Evolutionary conservation across 2,888 invertebrate species (phyloP), one percentile per base, ranked within the genome.

Genomic region (Eupithecia tripunctaria): DNA sequence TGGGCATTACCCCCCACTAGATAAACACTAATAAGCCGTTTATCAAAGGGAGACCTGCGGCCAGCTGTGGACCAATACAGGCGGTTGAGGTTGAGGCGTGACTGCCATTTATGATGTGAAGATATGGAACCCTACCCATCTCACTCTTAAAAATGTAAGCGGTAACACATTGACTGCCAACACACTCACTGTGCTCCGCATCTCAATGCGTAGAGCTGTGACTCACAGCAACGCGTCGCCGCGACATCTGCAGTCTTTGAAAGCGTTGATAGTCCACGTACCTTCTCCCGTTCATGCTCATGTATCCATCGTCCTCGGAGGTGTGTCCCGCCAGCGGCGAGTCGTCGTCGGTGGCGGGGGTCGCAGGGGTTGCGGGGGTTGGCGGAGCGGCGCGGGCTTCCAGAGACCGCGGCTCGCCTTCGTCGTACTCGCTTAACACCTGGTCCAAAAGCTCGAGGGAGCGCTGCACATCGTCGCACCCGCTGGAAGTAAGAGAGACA

Each of bases 351-450:
- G 95, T 95, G 88, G 94, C 95, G 78, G 92, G 95, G 79, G 92
- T 95, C 83, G 95, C 95, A 78, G 92, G 95, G 79, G 93, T 95
- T 82, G 94, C 95, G 80, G 93, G 95, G 77, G 93, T 95, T 84
- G 94, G 95, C 78, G 91, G 94, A 82, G 91, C 69, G 12, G 91
- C 91, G 86, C 93, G 90, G 89, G 90, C 94, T 91, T 90, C 91
- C 85, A 91, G 85, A 80, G 91, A 94, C 80, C 90, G 91, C 81
- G 91, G 95, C 94, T 94, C 96, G 85, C 93, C 95, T 93, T 98
- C 98, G 95, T 98, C 98, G 95, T 98, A 98, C 95, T 98, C 98
- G 83, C 97, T 97, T 91, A 98, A 95, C 91, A 98, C 98, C 89
- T 97, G 97, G 95, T 98, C 98, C 94, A 98, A 95, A 84, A 98